Conservation (phyloP, 2,888 invertebrate species). For the Eupithecia tripunctaria region DNA sequence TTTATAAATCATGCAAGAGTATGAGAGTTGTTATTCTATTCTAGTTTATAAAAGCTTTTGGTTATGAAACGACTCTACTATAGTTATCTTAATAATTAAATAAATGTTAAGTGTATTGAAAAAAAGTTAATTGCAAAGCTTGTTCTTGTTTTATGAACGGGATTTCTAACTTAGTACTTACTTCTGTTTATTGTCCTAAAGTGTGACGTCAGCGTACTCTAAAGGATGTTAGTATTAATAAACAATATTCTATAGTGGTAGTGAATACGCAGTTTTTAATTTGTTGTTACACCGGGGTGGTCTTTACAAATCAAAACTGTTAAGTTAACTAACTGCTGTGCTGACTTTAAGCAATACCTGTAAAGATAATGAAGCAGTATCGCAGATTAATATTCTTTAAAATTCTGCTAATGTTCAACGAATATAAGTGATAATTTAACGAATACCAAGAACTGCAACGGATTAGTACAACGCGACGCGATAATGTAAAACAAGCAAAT, state of each 20-base stretch:
- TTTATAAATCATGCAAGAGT: conserved; percentile 11
- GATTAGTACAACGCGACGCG: conserved; percentile 63
- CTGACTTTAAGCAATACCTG: background rate
- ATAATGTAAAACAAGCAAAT: conserved; percentile 75
- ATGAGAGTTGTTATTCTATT: conserved; percentile 1
- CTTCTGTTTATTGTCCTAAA: background rate
- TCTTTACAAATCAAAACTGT: background rate
- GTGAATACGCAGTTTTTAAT: background rate
- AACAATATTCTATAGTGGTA: background rate
- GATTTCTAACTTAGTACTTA: background rate
- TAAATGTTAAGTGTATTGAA: background rate
- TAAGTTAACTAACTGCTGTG: no score
- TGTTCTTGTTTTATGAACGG: background rate
- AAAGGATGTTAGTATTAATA: background rate
- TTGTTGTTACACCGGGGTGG: background rate
- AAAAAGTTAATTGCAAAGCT: background rate
- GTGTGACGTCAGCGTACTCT: background rate
- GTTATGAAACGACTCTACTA: background rate
- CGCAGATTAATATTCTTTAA: background rate
- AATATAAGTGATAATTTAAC: conserved; percentile 6
- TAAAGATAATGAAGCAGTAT: background rate
- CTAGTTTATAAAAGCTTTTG: background rate
- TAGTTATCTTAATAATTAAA: background rate
- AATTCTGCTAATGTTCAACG: background rate
- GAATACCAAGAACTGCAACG: conserved; percentile 15